phyloP scores from a whole-genome alignment of 2,113 vertebrate genomes.

The Nettapus auritus region DNA sequence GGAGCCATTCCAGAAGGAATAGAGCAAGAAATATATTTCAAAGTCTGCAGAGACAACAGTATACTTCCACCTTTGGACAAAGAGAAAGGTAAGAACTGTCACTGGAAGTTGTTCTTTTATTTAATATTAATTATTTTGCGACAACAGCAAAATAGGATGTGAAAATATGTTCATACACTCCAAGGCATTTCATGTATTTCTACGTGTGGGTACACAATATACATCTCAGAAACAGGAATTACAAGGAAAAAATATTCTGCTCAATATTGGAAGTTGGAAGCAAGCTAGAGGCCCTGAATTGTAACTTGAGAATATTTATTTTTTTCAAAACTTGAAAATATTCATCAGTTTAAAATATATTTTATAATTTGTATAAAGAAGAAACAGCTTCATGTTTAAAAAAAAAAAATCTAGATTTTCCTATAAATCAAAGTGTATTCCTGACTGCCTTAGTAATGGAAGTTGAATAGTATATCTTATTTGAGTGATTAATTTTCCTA shows the following conservation, averaged over 20 bases:
- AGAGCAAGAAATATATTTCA: constrained; percentile 99
- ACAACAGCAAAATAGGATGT: neutral
- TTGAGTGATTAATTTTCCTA: neutral
- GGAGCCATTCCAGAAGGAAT: constrained; percentile 96
- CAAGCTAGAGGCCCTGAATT: neutral
- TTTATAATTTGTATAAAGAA: neutral
- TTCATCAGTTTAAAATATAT: neutral
- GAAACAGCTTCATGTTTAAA: neutral
- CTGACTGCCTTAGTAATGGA: neutral
- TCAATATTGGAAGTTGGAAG: neutral
- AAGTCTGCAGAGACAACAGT: constrained; percentile 99
- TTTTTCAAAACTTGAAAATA: neutral
- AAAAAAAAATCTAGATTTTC: neutral
- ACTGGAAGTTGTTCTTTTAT: neutral
- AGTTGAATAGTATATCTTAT: neutral
- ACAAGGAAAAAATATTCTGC: neutral
- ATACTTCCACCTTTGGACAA: constrained; percentile 98
- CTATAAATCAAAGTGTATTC: neutral
- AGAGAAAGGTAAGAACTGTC: constrained; percentile 89
- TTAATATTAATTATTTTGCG: neutral
- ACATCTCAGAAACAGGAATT: neutral
- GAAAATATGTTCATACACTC: neutral
- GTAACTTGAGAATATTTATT: neutral
- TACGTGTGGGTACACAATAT: neutral
- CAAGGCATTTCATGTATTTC: rapidly evolving